Evolutionary conservation across 2,797 vertebrate genomes (phyloP).

Genomic region (Craterocephalus amniculus): DNA sequence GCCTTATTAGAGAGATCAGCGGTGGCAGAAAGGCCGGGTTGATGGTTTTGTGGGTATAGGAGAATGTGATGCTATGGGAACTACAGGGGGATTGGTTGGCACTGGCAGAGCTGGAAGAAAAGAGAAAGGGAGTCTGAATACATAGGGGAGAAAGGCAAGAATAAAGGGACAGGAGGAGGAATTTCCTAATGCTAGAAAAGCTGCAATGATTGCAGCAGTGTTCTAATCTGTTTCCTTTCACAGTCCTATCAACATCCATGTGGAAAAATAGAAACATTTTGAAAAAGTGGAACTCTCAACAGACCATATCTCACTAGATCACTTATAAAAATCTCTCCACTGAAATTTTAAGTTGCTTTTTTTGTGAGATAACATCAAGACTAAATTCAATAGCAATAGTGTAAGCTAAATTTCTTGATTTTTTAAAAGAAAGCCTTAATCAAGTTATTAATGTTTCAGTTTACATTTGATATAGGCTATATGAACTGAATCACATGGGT

Average conservation of each 20-base stretch:
- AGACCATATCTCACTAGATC: neutral
- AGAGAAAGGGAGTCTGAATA: constrained; percentile 17
- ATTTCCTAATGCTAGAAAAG: neutral
- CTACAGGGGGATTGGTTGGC: constrained; percentile 39
- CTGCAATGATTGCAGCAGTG: neutral
- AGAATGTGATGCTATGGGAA: constrained; percentile 25
- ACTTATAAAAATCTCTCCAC: neutral
- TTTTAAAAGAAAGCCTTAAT: no score
- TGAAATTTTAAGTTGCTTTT: neutral
- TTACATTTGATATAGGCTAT: neutral
- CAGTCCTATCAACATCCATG: neutral
- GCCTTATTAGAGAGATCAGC: constrained; percentile 71
- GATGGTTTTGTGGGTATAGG: constrained; percentile 39
- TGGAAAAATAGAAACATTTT: neutral
- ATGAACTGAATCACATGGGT: neutral
- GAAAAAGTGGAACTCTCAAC: neutral
- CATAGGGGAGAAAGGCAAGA: neutral
- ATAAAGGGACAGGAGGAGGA: neutral
- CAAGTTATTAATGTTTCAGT: neutral
- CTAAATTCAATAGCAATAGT: neutral
- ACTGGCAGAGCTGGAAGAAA: constrained; percentile 36
- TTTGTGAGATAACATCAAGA: neutral
- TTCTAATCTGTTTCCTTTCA: neutral
- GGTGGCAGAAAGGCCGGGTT: constrained; percentile 39
- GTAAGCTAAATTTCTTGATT: neutral